Conservation (phyloP, 2,113 vertebrate species). For the Rhynchopsitta pachyrhyncha region DNA sequence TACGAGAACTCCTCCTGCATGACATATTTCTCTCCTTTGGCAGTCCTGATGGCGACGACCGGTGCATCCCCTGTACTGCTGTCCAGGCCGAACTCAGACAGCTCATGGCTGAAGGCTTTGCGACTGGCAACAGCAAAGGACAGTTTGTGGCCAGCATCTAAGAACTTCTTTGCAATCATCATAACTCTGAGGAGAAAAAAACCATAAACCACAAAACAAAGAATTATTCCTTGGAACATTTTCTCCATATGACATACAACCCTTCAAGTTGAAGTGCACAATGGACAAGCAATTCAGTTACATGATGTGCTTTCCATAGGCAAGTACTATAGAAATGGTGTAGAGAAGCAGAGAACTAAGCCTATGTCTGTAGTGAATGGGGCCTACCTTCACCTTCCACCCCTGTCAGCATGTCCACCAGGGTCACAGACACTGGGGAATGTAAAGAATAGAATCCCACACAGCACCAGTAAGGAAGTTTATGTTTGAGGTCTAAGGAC, state of each 20-base stretch:
- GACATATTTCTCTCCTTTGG: constrained; percentile 92
- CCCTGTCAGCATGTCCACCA: fast-evolving
- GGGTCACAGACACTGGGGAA: not conserved
- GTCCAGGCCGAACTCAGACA: constrained; percentile 91
- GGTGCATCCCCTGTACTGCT: constrained; percentile 83
- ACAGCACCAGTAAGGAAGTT: not conserved
- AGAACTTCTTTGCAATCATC: constrained; percentile 92
- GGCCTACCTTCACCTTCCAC: not conserved
- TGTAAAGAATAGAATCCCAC: fast-evolving
- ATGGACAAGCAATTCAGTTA: not conserved
- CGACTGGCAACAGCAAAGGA: constrained; percentile 90
- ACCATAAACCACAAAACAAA: not conserved
- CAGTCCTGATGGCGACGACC: constrained; percentile 87
- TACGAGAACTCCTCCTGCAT: constrained; percentile 97
- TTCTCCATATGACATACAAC: fast-evolving
- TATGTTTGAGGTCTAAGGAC: not conserved
- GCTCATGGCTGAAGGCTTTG: constrained; percentile 84
- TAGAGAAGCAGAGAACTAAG: not conserved
- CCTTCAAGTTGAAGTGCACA: not conserved
- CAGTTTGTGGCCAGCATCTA: constrained; percentile 89
- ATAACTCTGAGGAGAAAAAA: constrained; percentile 82
- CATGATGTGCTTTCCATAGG: not conserved
- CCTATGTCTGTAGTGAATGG: not conserved
- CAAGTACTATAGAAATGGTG: not conserved
- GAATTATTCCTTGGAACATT: not conserved